phyloP scores from a whole-genome alignment of 2,113 vertebrate species.

The Apus apus region DNA sequence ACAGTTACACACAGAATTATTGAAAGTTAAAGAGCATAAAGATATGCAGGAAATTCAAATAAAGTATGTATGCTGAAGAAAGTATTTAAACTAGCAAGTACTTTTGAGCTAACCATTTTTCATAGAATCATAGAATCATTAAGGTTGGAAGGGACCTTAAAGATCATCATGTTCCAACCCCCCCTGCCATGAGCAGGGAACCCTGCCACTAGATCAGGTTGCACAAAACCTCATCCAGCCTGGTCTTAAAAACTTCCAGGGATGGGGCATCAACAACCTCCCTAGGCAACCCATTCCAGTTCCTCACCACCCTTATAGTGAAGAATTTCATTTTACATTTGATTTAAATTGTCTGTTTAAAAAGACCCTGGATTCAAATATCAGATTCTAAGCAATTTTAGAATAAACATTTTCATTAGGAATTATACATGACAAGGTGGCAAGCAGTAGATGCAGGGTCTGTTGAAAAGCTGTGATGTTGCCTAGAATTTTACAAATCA shows the following conservation, averaged over 20 bases:
- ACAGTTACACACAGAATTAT: conserved; percentile 64
- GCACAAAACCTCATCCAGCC: too few species aligned
- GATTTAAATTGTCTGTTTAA: not conserved
- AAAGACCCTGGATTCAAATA: not conserved
- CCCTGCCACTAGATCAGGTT: too few species aligned
- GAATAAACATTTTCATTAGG: not conserved
- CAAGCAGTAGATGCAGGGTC: not conserved
- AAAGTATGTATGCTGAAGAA: conserved; percentile 62
- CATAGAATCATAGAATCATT: not conserved
- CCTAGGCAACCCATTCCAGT: too few species aligned
- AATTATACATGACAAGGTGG: not conserved
- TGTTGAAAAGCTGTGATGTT: not conserved
- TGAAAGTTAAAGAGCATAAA: conserved; percentile 63
- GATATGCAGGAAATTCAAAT: conserved; percentile 48
- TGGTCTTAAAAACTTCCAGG: too few species aligned
- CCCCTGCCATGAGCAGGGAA: too few species aligned
- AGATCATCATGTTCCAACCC: too few species aligned
- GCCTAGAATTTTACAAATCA: not conserved
- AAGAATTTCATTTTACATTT: not conserved
- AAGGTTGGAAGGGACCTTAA: too few species aligned
- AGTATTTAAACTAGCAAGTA: not conserved
- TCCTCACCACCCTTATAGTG: too few species aligned
- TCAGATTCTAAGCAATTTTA: not conserved
- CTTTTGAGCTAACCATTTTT: not conserved
- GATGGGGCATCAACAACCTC: too few species aligned